Conservation (phyloP, 2,113 vertebrate genomes). For the Crotalus helleri region DNA sequence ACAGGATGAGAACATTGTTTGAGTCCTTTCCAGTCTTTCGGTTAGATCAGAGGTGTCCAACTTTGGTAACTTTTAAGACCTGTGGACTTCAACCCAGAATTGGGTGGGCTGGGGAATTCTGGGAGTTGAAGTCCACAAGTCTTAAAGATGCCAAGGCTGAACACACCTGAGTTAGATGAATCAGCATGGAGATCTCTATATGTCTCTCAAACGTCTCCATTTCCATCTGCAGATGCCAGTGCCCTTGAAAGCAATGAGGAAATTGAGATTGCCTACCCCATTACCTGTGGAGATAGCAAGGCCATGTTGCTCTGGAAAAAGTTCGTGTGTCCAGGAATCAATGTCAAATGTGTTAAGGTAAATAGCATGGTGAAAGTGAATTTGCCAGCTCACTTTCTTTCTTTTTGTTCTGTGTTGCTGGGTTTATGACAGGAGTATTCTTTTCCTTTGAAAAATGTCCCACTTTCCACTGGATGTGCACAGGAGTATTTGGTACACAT, state of each 20-base stretch:
- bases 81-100: not conserved
- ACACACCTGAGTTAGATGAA: not conserved
- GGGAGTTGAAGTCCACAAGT: not conserved
- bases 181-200: constrained; percentile 19
- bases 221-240: constrained; percentile 72
- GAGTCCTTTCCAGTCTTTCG: not conserved
- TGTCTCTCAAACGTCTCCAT: not conserved
- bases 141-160: not conserved
- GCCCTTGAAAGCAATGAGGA: constrained; percentile 78
- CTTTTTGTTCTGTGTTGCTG: not conserved
- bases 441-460: not conserved
- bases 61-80: not conserved
- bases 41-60: not conserved
- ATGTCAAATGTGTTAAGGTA: constrained; percentile 93
- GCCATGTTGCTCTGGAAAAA: constrained; percentile 93
- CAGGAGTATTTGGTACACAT: not conserved
- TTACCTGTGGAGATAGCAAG: constrained; percentile 91
- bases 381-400: not conserved
- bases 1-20: not conserved
- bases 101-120: not conserved
- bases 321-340: constrained; percentile 95
- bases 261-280: constrained; percentile 88
- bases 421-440: not conserved
- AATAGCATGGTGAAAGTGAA: not conserved
- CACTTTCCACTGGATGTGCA: not conserved